Base-by-base conservation (phyloP, 2,113 vertebrate genomes). In the Podocnemis expansa region DNA sequence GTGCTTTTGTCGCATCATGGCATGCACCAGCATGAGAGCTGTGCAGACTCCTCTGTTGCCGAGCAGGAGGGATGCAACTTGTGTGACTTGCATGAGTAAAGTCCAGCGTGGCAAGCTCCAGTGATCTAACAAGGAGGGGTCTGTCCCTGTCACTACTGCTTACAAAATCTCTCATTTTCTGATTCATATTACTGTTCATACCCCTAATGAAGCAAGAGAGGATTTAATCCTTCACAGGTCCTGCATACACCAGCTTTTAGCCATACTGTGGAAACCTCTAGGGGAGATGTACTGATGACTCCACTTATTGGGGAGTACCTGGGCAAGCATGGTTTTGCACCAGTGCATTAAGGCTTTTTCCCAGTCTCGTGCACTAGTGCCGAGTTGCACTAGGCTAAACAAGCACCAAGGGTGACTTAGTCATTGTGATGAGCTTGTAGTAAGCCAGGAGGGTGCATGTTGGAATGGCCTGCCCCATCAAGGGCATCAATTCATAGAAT, bases 1-100 rank as follows among this genome's bases (percentile, higher is more conserved):
- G 41, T 21, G 67, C 34, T 55, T 6, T 60, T 3, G 0, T 21
- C 34, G 89, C 1, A 0, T 1, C 24, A 47, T 49, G 60, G 14
- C 56, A 1, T 1, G 5, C 34, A 14, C 1, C 5, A 4, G 34
- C 54, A 29, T n/a, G 38, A 84, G 78, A 49, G 13, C 13, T 0
- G 16, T 0, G 9, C 34, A 6, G 82, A 45, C 3, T 13, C 11
- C 56, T 75, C 5, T 14, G 22, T 51, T 43, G 78, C 70, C 21
- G 38, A 3, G 45, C 31, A 5, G 8, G 6, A 79, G 22, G 2
- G 9, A 38, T 60, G 38, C 16, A 51, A 49, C 6, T 49, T 41
- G 34, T 19, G 49, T 10, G 56, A 25, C 4, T 34, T 56, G 0
- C 12, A 5, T 13, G n/a, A n/a, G 17, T 5, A 11, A 22, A 25